Percentiles rank a stretch among this genome's conserved stretches.
Conservation (phyloP, 2,888 invertebrate genomes). For the Microctonus hyperodae region DNA sequence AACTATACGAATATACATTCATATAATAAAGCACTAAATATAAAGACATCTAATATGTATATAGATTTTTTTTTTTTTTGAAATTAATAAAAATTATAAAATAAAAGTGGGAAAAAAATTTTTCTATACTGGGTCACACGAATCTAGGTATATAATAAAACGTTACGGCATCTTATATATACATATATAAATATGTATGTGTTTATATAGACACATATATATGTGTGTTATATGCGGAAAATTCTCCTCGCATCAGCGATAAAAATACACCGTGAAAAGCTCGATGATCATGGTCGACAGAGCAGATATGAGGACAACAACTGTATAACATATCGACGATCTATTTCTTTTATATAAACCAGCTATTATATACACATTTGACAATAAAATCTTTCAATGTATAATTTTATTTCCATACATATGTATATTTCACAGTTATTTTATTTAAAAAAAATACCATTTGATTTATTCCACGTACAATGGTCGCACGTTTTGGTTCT, state of each 20-base stretch:
- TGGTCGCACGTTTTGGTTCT: neutral
- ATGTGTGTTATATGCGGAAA: neutral
- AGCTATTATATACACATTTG: neutral
- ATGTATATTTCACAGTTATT: neutral
- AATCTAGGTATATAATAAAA: neutral
- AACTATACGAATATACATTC: too few relatives aligned
- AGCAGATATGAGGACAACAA: conserved; percentile 32
- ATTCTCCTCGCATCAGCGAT: conserved; percentile 10
- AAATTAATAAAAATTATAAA: neutral
- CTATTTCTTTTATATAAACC: neutral
- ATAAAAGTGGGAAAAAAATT: neutral
- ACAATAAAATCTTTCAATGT: neutral
- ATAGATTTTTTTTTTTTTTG: too few relatives aligned
- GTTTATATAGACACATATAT: conserved; percentile 14
- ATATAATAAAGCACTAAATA: too few relatives aligned
- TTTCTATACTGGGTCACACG: conserved; percentile 4
- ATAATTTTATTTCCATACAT: conserved; percentile 11
- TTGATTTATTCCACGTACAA: conserved; percentile 15
- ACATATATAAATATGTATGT: neutral
- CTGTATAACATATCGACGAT: conserved; percentile 8
- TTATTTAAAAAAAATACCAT: neutral
- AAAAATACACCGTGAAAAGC: conserved; percentile 14
- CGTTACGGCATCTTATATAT: neutral
- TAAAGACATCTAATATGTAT: too few relatives aligned
- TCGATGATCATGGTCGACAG: conserved; percentile 32